Percentiles rank a stretch among this genome's conserved stretches.
Evolutionary conservation across 2,797 vertebrate genomes (phyloP).

Genomic region (Sebastes steindachneri): DNA sequence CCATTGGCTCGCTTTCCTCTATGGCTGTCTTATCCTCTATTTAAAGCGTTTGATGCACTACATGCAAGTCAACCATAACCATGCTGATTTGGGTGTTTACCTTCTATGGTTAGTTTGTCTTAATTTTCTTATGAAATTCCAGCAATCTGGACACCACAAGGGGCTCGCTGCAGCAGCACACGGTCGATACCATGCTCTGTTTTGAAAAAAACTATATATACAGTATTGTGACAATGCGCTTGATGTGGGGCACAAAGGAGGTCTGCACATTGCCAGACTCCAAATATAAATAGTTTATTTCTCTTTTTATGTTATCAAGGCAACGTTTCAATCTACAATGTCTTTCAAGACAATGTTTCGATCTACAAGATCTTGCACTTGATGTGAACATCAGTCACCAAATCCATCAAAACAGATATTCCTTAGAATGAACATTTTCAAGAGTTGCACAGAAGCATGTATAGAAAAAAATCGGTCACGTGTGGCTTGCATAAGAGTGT

Average conservation of each 20-base stretch:
- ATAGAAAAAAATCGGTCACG: neutral
- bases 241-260: neutral
- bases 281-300: neutral
- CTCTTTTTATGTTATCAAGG: neutral
- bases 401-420: neutral
- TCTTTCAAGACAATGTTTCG: neutral
- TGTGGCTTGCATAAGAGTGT: neutral
- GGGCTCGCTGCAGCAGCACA: neutral
- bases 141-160: neutral
- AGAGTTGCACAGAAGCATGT: neutral
- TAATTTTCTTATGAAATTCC: neutral
- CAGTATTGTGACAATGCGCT: neutral
- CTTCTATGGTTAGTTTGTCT: neutral
- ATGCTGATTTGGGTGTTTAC: neutral
- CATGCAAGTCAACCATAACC: neutral
- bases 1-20: neutral
- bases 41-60: neutral
- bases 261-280: neutral
- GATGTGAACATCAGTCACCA: neutral
- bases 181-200: accelerated
- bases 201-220: neutral
- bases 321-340: neutral
- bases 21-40: neutral
- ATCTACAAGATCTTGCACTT: neutral
- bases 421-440: neutral